Base-by-base conservation (phyloP, 2,113 vertebrate genomes). In the Hippolais icterina region DNA sequence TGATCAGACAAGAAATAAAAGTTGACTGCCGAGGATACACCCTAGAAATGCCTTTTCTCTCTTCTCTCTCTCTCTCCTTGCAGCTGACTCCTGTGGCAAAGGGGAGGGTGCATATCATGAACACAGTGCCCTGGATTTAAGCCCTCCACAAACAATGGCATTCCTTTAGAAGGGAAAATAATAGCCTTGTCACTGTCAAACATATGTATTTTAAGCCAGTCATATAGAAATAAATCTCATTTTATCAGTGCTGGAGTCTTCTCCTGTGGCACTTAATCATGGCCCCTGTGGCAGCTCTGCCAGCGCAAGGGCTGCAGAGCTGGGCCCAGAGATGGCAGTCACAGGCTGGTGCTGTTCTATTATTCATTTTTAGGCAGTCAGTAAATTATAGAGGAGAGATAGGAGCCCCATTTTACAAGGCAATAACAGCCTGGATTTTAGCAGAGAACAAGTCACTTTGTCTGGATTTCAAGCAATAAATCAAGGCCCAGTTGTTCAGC, bases 371-470 rank as follows among this genome's bases (percentile, higher is more conserved):
- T 29, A 90, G 63, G 57, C 54, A 89, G 83, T 59, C 84, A 78
- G 24, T 94, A 96, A 97, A 97, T 95, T 92, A 80, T 31, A 75
- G 16, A 29, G 59, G 71, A 82, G 63, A 93, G 70, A 93, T 41
- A 81, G 95, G 86, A 86, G 74, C 31, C 66, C 52, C 46, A 44
- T 80, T 96, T 96, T 91, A 95, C 79, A 52, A 75, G 49, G 63
- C 72, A 94, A 47, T 93, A 96, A 87, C 56, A 69, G 83, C 70
- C 70, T 83, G 89, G 80, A 69, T 85, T 95, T 94, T 75, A 96
- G 61, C 52, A 85, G 63, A 85, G 84, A 94, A 87, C 75, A 64
- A 97, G 82, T 72, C 17, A 42, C 46, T 95, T 89, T 64, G 46
- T 72, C 50, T 71, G 74, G 44, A 37, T 93, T 87, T 90, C 68